Percentiles rank a stretch among this genome's conserved stretches.
These are phyloP conservation scores for Tragelaphus strepsiceros DNA, from an alignment of 2,113 vertebrate species.

Conservation along the genomic window DNA sequence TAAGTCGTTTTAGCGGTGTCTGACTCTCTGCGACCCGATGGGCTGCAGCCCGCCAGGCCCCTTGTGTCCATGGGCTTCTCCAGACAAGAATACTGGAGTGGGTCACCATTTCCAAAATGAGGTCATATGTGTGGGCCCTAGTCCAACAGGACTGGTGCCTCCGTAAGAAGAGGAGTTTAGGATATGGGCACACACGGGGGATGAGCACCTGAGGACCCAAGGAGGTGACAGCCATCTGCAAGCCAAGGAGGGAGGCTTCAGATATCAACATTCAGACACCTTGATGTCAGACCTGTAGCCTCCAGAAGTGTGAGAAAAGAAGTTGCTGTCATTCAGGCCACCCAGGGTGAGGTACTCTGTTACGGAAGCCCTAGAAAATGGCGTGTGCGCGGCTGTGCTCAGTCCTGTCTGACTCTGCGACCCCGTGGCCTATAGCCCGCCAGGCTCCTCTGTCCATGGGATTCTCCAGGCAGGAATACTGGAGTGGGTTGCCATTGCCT, in stretches of 20 bases:
- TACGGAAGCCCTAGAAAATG: neutral
- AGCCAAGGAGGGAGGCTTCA: neutral
- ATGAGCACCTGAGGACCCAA: neutral
- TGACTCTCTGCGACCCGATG: neutral
- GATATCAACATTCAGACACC: neutral
- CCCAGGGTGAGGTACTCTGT: neutral
- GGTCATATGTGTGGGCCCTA: neutral
- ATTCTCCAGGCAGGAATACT: neutral
- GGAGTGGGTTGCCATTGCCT: neutral
- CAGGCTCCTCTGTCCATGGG: neutral
- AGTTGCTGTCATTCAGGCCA: neutral
- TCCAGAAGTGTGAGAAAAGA: neutral
- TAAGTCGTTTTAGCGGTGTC: rapidly evolving
- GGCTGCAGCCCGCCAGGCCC: neutral
- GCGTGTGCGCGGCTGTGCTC: neutral
- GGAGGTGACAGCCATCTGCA: neutral
- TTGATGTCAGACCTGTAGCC: neutral
- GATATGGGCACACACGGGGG: neutral
- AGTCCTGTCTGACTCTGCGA: neutral
- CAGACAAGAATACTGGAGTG: neutral
- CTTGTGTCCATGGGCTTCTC: neutral
- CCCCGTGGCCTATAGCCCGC: neutral
- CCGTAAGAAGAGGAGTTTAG: neutral
- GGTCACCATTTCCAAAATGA: neutral
- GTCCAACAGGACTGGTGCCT: too few relatives aligned